Percentiles rank a stretch among this genome's conserved stretches.
Evolutionary conservation across 1,140 invertebrate species (phyloP).

Genomic region (Drosophila persimilis): DNA sequence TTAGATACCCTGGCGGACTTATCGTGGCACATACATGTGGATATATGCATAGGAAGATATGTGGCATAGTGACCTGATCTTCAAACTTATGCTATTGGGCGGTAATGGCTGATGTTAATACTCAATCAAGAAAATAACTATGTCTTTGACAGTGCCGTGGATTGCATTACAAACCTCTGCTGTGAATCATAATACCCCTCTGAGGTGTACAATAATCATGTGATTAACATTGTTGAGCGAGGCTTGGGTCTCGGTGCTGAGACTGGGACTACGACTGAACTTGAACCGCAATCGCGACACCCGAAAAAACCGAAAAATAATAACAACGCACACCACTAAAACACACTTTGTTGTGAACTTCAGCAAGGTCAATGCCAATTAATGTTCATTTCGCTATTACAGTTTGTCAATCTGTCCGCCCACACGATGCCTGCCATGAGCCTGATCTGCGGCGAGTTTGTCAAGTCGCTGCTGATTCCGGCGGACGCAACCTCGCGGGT

Average conservation of each 20-base stretch:
- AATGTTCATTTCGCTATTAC: constrained; percentile 69
- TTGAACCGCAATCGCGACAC: constrained; percentile 67
- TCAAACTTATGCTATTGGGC: too few species aligned
- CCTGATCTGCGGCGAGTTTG: constrained; percentile 84
- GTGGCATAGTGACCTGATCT: too few species aligned
- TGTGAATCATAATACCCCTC: too few species aligned
- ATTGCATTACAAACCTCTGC: too few species aligned
- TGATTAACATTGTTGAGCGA: constrained; percentile 57
- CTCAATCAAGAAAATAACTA: too few species aligned
- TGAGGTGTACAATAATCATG: constrained; percentile 28
- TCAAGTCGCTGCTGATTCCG: constrained; percentile 82
- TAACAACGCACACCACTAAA: constrained; percentile 9
- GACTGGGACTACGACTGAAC: constrained; percentile 35
- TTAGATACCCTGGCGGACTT: too few species aligned
- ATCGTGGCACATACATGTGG: too few species aligned
- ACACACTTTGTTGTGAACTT: constrained; percentile 67
- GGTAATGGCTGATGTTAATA: too few species aligned
- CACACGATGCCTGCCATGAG: constrained; percentile 85
- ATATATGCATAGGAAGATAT: too few species aligned
- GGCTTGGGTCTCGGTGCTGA: too few species aligned
- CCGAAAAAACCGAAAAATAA: constrained; percentile 24
- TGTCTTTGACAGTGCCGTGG: too few species aligned
- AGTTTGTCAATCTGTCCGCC: constrained; percentile 84
- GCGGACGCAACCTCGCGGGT: constrained; percentile 47
- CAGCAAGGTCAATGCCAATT: constrained; percentile 71